These are phyloP conservation scores for Apoda limacodes DNA, from an alignment of 2,888 invertebrate species.

Conservation along the genomic window DNA sequence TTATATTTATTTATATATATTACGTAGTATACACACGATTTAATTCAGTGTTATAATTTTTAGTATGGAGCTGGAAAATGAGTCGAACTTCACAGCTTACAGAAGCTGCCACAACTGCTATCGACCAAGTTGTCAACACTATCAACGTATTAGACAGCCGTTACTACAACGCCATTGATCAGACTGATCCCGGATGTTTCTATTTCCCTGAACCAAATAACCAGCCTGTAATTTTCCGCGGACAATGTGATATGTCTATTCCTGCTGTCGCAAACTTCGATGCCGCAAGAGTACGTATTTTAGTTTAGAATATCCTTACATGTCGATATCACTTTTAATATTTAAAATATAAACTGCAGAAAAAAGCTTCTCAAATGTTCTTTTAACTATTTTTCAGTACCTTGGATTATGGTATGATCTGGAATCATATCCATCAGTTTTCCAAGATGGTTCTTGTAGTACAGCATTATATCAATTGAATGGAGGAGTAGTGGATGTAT, in stretches of 20 bases:
- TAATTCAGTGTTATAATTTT: conserved; percentile 31
- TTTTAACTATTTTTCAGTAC: conserved; percentile 21
- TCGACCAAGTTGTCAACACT: conserved; percentile 10
- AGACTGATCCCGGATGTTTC: conserved; percentile 29
- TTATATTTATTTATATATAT: not conserved
- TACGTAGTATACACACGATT: conserved; percentile 3
- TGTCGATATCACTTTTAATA: too few species aligned
- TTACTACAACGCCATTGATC: conserved; percentile 25
- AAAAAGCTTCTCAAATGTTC: too few species aligned
- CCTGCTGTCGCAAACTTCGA: conserved; percentile 28
- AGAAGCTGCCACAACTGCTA: conserved; percentile 7
- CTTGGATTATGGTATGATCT: conserved; percentile 38
- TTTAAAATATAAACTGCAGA: too few species aligned
- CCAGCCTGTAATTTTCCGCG: conserved; percentile 19
- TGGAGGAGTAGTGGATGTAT: conserved; percentile 25
- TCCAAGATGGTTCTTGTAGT: conserved; percentile 37
- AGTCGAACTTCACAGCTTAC: conserved; percentile 15
- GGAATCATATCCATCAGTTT: conserved; percentile 34
- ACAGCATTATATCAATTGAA: conserved; percentile 31
- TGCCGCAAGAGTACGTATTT: conserved; percentile 23
- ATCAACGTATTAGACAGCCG: conserved; percentile 24
- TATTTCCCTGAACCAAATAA: conserved; percentile 24
- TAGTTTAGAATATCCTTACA: too few species aligned
- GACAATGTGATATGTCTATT: conserved; percentile 19
- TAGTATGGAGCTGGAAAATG: conserved; percentile 32